These are phyloP conservation scores for Epinotia brunnichana DNA, from an alignment of 2,888 invertebrate species.

Conservation along the genomic window DNA sequence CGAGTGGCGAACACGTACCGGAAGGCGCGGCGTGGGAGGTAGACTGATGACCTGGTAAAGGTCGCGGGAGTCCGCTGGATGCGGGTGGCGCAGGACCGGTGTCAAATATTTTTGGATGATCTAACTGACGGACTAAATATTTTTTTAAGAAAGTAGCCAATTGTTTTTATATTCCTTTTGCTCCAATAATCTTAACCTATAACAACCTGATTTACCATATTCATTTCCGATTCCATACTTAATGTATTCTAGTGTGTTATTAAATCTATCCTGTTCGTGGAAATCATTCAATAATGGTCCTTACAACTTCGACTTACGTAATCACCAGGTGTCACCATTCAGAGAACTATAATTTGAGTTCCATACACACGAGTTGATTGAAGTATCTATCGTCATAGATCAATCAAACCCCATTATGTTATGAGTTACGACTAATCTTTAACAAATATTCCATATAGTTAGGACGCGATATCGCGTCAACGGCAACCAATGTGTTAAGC, in stretches of 20 bases:
- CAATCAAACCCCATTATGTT: background rate
- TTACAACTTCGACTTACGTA: slow-evolving; percentile 3
- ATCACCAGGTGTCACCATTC: background rate
- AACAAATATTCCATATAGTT: too few relatives aligned
- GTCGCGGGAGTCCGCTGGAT: too few relatives aligned
- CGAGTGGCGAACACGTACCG: too few relatives aligned
- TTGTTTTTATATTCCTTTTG: background rate
- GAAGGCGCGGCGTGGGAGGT: too few relatives aligned
- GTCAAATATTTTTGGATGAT: too few relatives aligned
- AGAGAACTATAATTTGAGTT: slow-evolving; percentile 7
- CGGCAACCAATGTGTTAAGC: too few relatives aligned
- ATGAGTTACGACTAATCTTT: background rate
- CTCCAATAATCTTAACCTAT: background rate
- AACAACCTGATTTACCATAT: background rate
- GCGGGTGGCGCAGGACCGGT: too few relatives aligned
- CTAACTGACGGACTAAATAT: too few relatives aligned
- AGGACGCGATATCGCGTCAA: too few relatives aligned
- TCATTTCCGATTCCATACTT: slow-evolving; percentile 8
- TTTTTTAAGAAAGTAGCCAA: too few relatives aligned
- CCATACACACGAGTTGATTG: background rate
- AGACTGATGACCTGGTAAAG: too few relatives aligned
- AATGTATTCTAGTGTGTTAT: slow-evolving; percentile 8
- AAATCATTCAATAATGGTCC: background rate
- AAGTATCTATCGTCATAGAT: background rate
- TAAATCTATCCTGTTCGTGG: slow-evolving; percentile 18